These are phyloP conservation scores for Cerastis rubricosa DNA, from an alignment of 2,888 invertebrate species.

Conservation along the genomic window DNA sequence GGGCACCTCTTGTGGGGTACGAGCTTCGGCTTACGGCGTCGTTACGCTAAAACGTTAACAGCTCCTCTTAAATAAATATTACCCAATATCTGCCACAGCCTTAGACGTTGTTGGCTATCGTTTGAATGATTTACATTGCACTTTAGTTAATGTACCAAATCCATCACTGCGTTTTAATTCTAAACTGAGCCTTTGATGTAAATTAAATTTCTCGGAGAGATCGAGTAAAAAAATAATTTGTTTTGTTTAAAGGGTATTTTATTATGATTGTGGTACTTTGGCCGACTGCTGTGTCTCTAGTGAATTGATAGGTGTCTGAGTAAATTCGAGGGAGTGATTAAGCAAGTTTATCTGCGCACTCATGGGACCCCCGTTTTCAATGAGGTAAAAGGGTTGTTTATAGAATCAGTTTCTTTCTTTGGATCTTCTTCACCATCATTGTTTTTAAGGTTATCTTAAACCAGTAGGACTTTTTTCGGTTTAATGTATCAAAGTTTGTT, in stretches of 20 bases:
- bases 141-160: constrained; percentile 40
- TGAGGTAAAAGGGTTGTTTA: constrained; percentile 8
- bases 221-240: constrained; percentile 33
- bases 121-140: constrained; percentile 35
- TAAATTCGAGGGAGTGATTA: constrained; percentile 30
- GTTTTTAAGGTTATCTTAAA: not conserved
- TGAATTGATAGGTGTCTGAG: not conserved
- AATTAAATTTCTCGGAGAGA: not conserved
- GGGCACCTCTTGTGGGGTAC: too few species aligned
- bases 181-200: constrained; percentile 24
- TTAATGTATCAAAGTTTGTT: not conserved
- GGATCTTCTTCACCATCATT: not conserved
- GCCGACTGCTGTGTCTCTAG: not conserved
- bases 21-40: too few species aligned
- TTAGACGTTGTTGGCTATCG: constrained; percentile 16
- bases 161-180: constrained; percentile 50
- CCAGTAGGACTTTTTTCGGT: not conserved
- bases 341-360: constrained; percentile 16
- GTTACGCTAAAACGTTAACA: not conserved
- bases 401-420: not conserved
- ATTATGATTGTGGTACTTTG: constrained; percentile 29
- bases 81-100: not conserved
- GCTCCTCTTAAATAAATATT: not conserved
- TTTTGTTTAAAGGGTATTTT: constrained; percentile 38
- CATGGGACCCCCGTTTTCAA: constrained; percentile 10